Percentiles rank a stretch among this genome's conserved stretches.
Evolutionary conservation across 2,888 invertebrate species (phyloP).

Genomic region (Molanna angustata): DNA sequence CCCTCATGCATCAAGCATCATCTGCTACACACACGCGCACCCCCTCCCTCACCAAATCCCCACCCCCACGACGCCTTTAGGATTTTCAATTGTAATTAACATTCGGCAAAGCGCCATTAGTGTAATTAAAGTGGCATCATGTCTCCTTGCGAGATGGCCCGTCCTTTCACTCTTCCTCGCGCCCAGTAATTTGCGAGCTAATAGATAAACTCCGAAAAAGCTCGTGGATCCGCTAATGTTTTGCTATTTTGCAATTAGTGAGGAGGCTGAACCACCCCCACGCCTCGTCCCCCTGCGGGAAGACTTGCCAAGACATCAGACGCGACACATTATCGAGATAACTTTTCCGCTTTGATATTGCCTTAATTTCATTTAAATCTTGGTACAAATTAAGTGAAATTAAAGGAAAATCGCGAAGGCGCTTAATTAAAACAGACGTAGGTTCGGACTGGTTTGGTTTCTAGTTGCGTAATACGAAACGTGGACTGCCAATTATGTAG

Average conservation of each 20-base stretch:
- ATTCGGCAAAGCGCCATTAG: conserved; percentile 71
- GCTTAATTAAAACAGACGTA: conserved; percentile 29
- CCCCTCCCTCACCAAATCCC: conserved; percentile 2
- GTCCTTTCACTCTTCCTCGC: conserved; percentile 10
- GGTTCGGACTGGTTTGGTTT: conserved; percentile 23
- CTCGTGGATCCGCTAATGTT: conserved; percentile 19
- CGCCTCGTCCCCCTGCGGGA: conserved; percentile 2
- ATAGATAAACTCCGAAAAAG: conserved; percentile 18
- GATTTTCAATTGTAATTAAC: conserved; percentile 72
- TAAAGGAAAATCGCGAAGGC: conserved; percentile 36
- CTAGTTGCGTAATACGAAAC: conserved; percentile 19
- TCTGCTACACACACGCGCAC: conserved; percentile 26
- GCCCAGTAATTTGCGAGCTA: conserved; percentile 9
- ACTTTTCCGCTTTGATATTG: conserved; percentile 28
- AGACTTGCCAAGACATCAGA: conserved; percentile 23
- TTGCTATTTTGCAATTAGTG: conserved; percentile 27
- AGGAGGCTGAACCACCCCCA: conserved; percentile 13
- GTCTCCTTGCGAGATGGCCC: conserved; percentile 21
- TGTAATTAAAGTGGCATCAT: conserved; percentile 64
- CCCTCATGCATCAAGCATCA: conserved; percentile 29
- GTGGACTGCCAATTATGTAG: conserved; percentile 11
- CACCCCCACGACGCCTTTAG: conserved; percentile 48
- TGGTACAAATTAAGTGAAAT: conserved; percentile 39
- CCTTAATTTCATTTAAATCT: conserved; percentile 33
- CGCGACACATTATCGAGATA: conserved; percentile 33